Base-by-base conservation (phyloP, 2,888 invertebrate genomes). In the Hololepta plana region DNA sequence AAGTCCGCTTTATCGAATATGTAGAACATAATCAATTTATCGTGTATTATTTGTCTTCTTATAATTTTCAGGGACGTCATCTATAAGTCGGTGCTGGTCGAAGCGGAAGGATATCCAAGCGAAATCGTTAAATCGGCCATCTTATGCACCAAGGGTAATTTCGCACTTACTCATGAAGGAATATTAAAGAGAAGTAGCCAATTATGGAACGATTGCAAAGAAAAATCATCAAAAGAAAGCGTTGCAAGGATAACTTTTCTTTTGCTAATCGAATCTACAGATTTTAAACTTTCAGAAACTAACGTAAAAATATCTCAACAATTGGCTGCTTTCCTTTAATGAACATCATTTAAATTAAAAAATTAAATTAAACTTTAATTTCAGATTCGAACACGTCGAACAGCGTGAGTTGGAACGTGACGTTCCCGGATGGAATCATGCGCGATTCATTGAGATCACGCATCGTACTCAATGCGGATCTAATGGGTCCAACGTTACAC, bases 41-140 rank as follows among this genome's bases (percentile, higher is more conserved):
- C n/a, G n/a, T n/a, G n/a, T n/a, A n/a, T n/a, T n/a, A n/a, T n/a
- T n/a, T n/a, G n/a, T n/a, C n/a, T n/a, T n/a, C n/a, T n/a, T n/a
- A n/a, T n/a, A n/a, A n/a, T n/a, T n/a, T n/a, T 33, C 32, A 64
- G 59, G 26, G 77, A 79, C 40, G 64, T 66, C 30, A 62, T 77
- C 3, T 52, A 67, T 2, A 70, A 74, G 35, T 55, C 60, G 7
- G 54, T 77, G 8, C 42, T 57, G 5, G 65, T 79, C 1, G 64
- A 74, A 39, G 66, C 77, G 1, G 81, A 81, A 53, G 82, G 84
- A 2, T 62, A 73, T 14, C 68, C 68, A 0, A 55, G 67, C 3
- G 67, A 67, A 34, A 61, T 67, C 26, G 67, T 71, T 5, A 65
- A 64, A 32, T 74, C 75, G 0, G 62, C 66, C 2, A 62, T 77